Evolutionary conservation across 1,140 invertebrate species (phyloP), one percentile per base, ranked within the genome.

Genomic region (Eurosta solidaginis): DNA sequence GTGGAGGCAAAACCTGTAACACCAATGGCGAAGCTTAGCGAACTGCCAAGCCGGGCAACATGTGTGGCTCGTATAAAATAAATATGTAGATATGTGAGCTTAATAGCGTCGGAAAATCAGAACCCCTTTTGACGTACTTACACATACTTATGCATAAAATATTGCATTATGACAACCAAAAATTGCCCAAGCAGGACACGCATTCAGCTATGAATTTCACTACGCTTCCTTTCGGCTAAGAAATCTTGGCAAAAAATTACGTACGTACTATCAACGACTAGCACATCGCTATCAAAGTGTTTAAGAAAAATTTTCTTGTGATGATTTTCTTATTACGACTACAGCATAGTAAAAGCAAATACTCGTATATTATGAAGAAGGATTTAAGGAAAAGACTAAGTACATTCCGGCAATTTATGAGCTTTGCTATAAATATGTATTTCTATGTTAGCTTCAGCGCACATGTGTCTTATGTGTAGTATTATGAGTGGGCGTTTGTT

Each of bases 321-420:
- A 17, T 47, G 44, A 40, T n/a, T 83, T 85, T 83, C 83, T 83
- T 82, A n/a, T n/a, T n/a, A n/a, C n/a, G n/a, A n/a, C n/a, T n/a
- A 68, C n/a, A 68, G 33, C 3, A 68, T 68, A 22, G 59, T 17
- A 40, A n/a, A 83, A 81, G 82, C 74, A 79, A 83, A 45, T 75
- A 68, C 59, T 68, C 59, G 59, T 68, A 80, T 79, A 82, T 79
- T 81, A 83, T 81, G 59, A 78, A 74, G 49, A 25, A 77, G 74
- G 40, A 63, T 78, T 78, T 74, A 36, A 44, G 27, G n/a, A 52
- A 49, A 76, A 49, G 75, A 76, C 73, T 47, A 29, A 74, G 44
- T 25, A 74, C 44, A 33, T 47, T 45, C 44, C 22, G 73, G 44
- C 42, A 45, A 74, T 74, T 45, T 74, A 74, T 74, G 73, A 68